These are phyloP conservation scores for Lepisosteus osseus DNA, from an alignment of 2,113 vertebrate species.

Conservation along the genomic window DNA sequence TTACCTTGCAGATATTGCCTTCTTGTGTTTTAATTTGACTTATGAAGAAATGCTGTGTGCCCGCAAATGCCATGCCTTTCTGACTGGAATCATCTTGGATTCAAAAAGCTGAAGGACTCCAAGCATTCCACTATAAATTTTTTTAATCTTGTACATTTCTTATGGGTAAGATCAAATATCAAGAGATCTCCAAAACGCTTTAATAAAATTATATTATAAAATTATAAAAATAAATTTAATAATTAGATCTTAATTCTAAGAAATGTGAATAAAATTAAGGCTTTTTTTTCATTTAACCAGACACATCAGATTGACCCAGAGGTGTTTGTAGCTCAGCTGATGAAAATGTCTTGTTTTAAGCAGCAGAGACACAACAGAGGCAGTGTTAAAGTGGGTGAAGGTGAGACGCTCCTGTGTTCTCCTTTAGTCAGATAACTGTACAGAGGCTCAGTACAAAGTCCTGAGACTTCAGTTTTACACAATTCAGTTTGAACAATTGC, in stretches of 20 bases:
- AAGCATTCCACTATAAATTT: constrained; percentile 46
- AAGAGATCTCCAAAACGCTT: not conserved
- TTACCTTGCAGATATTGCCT: constrained; percentile 43
- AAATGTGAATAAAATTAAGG: too few species aligned
- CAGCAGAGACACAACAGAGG: constrained; percentile 30
- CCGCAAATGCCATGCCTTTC: constrained; percentile 56
- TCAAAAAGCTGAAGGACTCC: constrained; percentile 53
- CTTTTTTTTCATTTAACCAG: constrained; percentile 22
- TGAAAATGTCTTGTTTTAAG: constrained; percentile 39
- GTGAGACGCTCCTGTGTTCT: constrained; percentile 32
- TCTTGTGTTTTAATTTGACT: constrained; percentile 52
- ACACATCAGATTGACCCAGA: constrained; percentile 41
- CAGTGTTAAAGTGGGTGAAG: constrained; percentile 51
- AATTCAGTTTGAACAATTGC: too few species aligned
- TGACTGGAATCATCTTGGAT: constrained; percentile 58
- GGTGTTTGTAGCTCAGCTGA: constrained; percentile 50
- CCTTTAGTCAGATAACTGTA: too few species aligned
- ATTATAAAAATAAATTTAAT: too few species aligned
- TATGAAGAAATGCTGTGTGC: constrained; percentile 60
- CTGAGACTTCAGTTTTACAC: too few species aligned
- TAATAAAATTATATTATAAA: too few species aligned
- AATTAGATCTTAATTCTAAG: too few species aligned
- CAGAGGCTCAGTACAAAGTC: too few species aligned
- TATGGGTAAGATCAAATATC: constrained; percentile 47
- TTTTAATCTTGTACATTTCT: constrained; percentile 38